These are phyloP conservation scores for Actinia tenebrosa DNA, from an alignment of 64 coral and sea anemone genomes.

Conservation along the genomic window DNA sequence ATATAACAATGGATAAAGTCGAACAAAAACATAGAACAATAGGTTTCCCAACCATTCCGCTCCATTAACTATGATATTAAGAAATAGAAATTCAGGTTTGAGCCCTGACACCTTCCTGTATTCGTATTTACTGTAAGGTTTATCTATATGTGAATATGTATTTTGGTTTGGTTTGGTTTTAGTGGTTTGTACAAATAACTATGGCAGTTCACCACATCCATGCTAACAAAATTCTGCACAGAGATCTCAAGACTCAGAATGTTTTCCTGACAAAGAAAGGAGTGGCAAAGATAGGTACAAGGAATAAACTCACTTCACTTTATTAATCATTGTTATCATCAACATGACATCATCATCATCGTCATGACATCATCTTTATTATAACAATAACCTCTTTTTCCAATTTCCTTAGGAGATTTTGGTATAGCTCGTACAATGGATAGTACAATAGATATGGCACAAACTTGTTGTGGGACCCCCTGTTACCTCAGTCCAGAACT, in stretches of 20 bases:
- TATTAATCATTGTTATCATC: neutral
- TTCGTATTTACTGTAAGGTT: neutral
- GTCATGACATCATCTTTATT: too few relatives aligned
- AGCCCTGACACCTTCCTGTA: too few relatives aligned
- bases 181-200: conserved; percentile 97
- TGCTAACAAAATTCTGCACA: conserved; percentile 85
- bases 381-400: too few relatives aligned
- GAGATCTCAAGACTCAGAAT: conserved; percentile 97
- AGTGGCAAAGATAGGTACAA: conserved; percentile 50
- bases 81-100: too few relatives aligned
- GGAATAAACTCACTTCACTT: neutral
- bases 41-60: too few relatives aligned
- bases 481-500: conserved; percentile 95
- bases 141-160: neutral
- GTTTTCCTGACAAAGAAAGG: conserved; percentile 95
- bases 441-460: conserved; percentile 92
- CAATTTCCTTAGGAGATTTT: conserved; percentile 78
- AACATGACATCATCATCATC: too few relatives aligned
- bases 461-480: conserved; percentile 93
- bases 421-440: conserved; percentile 91
- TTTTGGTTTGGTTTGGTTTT: neutral
- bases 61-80: too few relatives aligned
- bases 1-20: too few relatives aligned
- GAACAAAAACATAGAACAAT: too few relatives aligned
- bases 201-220: conserved; percentile 98